phyloP scores from a whole-genome alignment of 2,888 invertebrate genomes.

The Polymixis lichenea region DNA sequence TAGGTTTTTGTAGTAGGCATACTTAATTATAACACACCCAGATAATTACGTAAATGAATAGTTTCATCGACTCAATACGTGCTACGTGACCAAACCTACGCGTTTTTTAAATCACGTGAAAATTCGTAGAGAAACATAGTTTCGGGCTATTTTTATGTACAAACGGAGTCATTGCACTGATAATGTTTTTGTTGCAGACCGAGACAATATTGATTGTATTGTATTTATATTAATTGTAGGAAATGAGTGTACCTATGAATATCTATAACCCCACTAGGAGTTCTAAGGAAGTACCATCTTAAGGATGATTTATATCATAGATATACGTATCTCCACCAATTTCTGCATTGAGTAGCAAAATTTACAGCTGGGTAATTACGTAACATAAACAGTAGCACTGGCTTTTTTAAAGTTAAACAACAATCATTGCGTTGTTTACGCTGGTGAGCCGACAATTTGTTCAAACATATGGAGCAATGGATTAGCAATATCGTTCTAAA shows the following conservation, averaged over 20 bases:
- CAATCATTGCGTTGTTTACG: too few species aligned
- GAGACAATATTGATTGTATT: conserved; percentile 1
- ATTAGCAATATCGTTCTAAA: too few species aligned
- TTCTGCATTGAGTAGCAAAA: too few species aligned
- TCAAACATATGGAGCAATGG: too few species aligned
- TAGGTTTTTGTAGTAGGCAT: not conserved
- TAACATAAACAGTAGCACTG: too few species aligned
- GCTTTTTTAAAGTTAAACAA: too few species aligned
- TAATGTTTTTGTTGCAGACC: conserved; percentile 48
- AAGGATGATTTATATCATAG: too few species aligned
- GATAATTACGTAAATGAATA: conserved; percentile 28
- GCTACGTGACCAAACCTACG: conserved; percentile 61
- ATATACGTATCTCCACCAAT: not conserved
- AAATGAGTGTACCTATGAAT: too few species aligned
- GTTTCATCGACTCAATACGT: conserved; percentile 47
- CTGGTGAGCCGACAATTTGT: too few species aligned
- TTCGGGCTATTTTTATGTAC: conserved; percentile 56
- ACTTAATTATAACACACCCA: conserved; percentile 4
- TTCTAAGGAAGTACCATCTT: not conserved
- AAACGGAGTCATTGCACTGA: conserved; percentile 61
- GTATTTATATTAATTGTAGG: too few species aligned
- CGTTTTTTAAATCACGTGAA: conserved; percentile 59
- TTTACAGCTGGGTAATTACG: too few species aligned
- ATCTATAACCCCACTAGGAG: not conserved
- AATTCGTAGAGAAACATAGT: conserved; percentile 43